Evolutionary conservation across 2,888 invertebrate species (phyloP).

Genomic region (Amblyjoppa fuscipennis): DNA sequence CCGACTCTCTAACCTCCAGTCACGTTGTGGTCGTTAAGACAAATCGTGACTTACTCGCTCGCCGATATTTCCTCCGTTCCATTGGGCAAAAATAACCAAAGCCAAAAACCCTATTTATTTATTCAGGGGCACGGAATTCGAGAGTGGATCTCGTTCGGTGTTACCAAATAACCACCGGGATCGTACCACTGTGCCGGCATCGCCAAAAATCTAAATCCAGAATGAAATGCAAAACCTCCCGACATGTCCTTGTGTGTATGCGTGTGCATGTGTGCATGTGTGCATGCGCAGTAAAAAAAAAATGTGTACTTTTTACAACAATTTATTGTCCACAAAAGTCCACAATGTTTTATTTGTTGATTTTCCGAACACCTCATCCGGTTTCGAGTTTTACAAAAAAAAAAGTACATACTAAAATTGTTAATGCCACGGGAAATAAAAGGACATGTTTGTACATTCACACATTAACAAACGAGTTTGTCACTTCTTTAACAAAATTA

Average conservation of each 20-base stretch:
- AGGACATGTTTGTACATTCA: too few species aligned
- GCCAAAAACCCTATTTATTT: constrained; percentile 29
- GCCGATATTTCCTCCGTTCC: background rate
- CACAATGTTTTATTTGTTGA: too few species aligned
- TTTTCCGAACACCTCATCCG: too few species aligned
- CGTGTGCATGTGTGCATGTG: background rate
- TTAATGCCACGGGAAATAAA: too few species aligned
- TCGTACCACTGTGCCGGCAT: background rate
- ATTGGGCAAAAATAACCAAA: background rate
- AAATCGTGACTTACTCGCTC: constrained; percentile 9
- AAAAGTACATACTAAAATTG: too few species aligned
- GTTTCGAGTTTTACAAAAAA: too few species aligned
- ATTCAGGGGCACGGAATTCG: constrained; percentile 32
- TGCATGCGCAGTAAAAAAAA: too few species aligned
- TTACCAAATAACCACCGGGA: constrained; percentile 5
- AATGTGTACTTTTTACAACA: too few species aligned
- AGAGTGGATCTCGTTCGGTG: constrained; percentile 15
- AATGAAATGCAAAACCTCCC: constrained; percentile 12
- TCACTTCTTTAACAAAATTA: too few species aligned
- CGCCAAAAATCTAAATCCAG: constrained; percentile 45
- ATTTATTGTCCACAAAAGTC: too few species aligned
- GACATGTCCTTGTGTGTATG: background rate
- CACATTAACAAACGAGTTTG: too few species aligned
- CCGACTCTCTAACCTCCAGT: constrained; percentile 26
- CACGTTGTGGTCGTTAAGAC: constrained; percentile 7